phyloP scores from a whole-genome alignment of 2,888 invertebrate species.

The Lasioglossum malachurum region DNA sequence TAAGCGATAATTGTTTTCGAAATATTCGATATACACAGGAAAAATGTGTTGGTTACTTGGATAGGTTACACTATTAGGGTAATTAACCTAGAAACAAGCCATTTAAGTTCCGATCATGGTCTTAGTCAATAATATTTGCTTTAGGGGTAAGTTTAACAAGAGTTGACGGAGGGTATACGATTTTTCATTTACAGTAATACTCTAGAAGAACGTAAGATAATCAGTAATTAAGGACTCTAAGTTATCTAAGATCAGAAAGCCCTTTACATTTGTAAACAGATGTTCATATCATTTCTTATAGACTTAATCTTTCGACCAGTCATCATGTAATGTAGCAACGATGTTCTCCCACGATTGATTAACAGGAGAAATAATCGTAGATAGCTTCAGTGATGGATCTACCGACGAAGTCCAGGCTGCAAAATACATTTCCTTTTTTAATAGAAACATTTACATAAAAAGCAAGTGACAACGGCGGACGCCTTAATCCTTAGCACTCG shows the following conservation, averaged over 20 bases:
- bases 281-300: neutral
- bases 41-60: neutral
- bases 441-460: neutral
- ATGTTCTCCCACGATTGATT: neutral
- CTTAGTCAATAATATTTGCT: neutral
- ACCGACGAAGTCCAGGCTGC: neutral
- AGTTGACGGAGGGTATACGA: neutral
- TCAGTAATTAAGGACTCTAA: neutral
- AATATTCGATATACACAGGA: neutral
- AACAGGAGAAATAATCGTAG: neutral
- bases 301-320: neutral
- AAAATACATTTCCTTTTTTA: neutral
- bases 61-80: neutral
- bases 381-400: neutral
- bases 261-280: neutral
- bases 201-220: neutral
- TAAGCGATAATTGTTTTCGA: neutral
- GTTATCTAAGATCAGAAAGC: neutral
- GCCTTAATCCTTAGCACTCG: no score
- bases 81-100: neutral
- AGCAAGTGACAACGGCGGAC: neutral
- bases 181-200: neutral
- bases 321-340: neutral
- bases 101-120: neutral
- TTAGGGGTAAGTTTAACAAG: no score